phyloP scores from a whole-genome alignment of 2,113 vertebrate genomes.

The Hippolais icterina region DNA sequence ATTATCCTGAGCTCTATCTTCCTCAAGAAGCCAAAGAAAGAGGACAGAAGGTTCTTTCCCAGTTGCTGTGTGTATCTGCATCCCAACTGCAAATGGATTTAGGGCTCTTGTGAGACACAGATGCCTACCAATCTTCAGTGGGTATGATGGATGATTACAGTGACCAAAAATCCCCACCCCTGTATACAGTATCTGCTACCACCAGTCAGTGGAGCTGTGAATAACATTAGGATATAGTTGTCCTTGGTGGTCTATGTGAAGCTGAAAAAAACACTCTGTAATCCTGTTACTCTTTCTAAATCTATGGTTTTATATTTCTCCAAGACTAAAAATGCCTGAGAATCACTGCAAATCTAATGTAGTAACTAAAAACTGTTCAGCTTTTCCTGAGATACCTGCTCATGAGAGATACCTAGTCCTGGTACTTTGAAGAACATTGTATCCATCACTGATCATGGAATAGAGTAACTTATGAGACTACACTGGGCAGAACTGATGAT shows the following conservation, averaged over 20 bases:
- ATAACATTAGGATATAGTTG: neutral
- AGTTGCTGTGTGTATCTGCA: neutral
- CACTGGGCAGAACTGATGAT: neutral
- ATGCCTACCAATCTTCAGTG: neutral
- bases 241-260: neutral
- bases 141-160: too few species aligned
- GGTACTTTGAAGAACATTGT: neutral
- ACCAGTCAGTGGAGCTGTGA: neutral
- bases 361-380: neutral
- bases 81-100: neutral
- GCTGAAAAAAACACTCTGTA: neutral
- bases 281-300: neutral
- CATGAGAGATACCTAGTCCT: neutral
- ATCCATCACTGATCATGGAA: neutral
- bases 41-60: neutral
- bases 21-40: neutral
- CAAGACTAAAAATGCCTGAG: neutral
- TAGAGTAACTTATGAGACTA: neutral
- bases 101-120: neutral
- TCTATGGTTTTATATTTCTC: neutral
- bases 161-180: neutral
- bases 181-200: neutral
- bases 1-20: neutral
- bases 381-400: neutral
- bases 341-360: neutral